Base-by-base conservation (phyloP, 2,113 vertebrate species). In the Prionailurus bengalensis region DNA sequence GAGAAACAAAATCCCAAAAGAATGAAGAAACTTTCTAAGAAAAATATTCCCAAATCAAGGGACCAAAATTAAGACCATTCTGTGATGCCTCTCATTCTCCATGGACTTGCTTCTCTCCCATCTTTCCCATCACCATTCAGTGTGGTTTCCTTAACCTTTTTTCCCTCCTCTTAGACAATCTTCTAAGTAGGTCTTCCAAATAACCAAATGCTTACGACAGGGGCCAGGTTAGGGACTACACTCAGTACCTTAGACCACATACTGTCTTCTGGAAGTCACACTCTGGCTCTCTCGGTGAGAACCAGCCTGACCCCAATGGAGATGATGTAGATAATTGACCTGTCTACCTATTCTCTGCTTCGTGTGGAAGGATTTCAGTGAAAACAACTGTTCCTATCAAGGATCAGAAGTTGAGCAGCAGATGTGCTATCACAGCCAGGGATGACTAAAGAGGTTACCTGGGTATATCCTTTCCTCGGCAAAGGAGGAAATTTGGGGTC, bases 401-500 rank as follows among this genome's bases (percentile, higher is more conserved):
- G 73, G n/a, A 33, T 61, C 53, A 21, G 31, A 55, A 42, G 16
- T 29, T 86, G 70, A 85, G 17, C 5, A 33, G 31, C 12, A 7
- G 39, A 45, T 39, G 45, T 15, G n/a, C 39, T 61, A 61, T 79
- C 42, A 33, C 55, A 51, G 39, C 58, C 76, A 58, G 31, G 12
- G 12, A 66, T 14, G 11, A 78, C 61, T 51, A 3, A 91, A 80
- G 31, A 90, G 53, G 90, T 13, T 53, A 79, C 65, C 65, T 31
- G 55, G 39, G 7, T 80, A 13, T 29, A 45, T 23, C 76, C 70
- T 93, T 95, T 79, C 33, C 15, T 79, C 85, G 33, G 19, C 53
- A 84, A 89, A 96, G 45, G 65, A 90, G 48, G 89, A 96, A 91
- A 93, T 74, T 1, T 17, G 55, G 14, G 73, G 39, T 65, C 91